Conservation (phyloP, 1,140 invertebrate genomes). For the Paralvinella palmiformis region DNA sequence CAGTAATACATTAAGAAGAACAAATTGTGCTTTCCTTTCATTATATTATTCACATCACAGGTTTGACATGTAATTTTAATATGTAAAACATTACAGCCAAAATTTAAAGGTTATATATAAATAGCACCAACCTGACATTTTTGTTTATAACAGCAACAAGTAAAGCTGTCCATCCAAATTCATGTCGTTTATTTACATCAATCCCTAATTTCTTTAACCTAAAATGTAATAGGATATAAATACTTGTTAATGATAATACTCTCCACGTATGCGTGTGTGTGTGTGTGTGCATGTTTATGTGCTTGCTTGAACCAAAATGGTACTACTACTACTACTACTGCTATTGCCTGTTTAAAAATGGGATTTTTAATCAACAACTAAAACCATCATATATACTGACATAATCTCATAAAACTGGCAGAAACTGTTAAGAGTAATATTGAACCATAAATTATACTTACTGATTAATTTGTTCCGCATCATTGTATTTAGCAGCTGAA, state of each 20-base stretch:
- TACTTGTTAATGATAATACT: not conserved
- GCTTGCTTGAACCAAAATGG: not conserved
- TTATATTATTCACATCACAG: not conserved
- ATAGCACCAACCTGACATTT: conserved; percentile 21
- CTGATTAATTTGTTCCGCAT: conserved; percentile 21
- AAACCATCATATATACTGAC: not conserved
- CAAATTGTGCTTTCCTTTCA: not conserved
- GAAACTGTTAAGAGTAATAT: not conserved
- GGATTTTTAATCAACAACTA: conserved; percentile 7
- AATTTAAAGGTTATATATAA: not conserved
- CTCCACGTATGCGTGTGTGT: conserved; percentile 21
- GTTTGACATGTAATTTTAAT: not conserved
- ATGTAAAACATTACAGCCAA: not conserved
- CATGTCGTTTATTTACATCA: conserved; percentile 29
- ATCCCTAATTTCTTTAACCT: conserved; percentile 29
- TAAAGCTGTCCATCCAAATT: conserved; percentile 32
- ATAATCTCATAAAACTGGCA: not conserved
- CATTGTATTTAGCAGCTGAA: conserved; percentile 22
- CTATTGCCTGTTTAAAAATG: not conserved
- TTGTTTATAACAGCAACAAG: conserved; percentile 27
- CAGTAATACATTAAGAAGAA: not conserved
- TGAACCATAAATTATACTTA: conserved; percentile 5
- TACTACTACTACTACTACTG: not conserved
- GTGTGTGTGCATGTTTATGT: conserved; percentile 24
- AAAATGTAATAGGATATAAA: conserved; percentile 16